Conservation (phyloP, 2,113 vertebrate genomes). For the Empidonax traillii region DNA sequence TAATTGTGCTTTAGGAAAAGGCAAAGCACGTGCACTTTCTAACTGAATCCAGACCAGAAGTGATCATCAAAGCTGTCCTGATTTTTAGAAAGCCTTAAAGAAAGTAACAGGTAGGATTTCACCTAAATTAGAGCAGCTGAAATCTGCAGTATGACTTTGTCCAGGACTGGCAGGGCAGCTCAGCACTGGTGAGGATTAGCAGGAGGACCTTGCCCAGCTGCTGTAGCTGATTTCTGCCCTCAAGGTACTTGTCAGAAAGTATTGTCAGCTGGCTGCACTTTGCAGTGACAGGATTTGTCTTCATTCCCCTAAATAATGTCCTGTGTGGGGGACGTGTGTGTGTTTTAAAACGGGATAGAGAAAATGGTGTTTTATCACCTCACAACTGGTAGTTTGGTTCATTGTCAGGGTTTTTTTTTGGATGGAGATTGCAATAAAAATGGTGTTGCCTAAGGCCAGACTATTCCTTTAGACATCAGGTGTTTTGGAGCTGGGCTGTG, state of each 20-base stretch:
- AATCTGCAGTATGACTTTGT: background rate
- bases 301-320: background rate
- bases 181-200: background rate
- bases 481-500: background rate
- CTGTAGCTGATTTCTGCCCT: background rate
- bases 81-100: background rate
- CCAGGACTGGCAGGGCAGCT: background rate
- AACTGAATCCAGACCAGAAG: background rate
- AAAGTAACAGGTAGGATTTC: background rate
- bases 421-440: background rate
- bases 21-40: background rate
- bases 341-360: background rate
- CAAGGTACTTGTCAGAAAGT: background rate
- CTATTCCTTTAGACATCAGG: background rate
- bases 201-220: background rate
- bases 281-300: background rate
- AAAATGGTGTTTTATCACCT: background rate
- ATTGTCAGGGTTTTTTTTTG: background rate
- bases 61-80: background rate
- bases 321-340: too few species aligned
- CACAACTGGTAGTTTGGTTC: background rate
- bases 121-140: background rate
- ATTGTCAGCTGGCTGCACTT: background rate
- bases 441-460: background rate
- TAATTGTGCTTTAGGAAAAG: background rate